Evolutionary conservation across 2,888 invertebrate genomes (phyloP).

Genomic region (Agrotis ipsilon): DNA sequence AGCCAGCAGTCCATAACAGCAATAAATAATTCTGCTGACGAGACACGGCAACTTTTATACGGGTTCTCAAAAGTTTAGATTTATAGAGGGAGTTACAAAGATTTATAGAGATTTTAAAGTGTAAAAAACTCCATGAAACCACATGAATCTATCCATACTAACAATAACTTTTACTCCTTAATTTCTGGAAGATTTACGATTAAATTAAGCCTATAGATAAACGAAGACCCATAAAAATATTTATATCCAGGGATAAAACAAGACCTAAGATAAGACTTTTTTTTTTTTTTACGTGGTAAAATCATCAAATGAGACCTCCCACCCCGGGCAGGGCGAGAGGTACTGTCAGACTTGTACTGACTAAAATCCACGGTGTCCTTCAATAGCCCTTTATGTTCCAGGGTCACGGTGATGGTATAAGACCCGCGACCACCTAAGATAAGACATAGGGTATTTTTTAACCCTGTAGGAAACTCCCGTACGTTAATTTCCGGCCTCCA

Average conservation of each 20-base stretch:
- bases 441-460: background rate
- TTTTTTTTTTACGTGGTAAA: too few relatives aligned
- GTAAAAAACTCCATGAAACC: conserved; percentile 17
- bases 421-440: too few relatives aligned
- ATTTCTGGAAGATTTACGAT: background rate
- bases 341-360: too few relatives aligned
- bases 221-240: too few relatives aligned
- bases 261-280: too few relatives aligned
- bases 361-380: too few relatives aligned
- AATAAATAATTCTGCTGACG: conserved; percentile 41
- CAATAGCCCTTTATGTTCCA: too few relatives aligned
- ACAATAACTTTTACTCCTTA: background rate
- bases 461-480: background rate
- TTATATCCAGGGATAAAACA: too few relatives aligned
- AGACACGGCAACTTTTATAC: conserved; percentile 43
- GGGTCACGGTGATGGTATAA: too few relatives aligned
- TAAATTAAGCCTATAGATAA: background rate
- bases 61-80: conserved; percentile 35
- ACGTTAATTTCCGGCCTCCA: background rate
- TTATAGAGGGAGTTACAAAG: conserved; percentile 41
- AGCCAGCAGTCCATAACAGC: conserved; percentile 3
- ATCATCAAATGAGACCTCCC: too few relatives aligned
- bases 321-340: too few relatives aligned
- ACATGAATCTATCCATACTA: background rate
- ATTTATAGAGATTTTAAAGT: conserved; percentile 47